Percentiles rank a stretch among this genome's conserved stretches.
phyloP scores from a whole-genome alignment of 1,140 invertebrate species.

The Heliconius congener region DNA sequence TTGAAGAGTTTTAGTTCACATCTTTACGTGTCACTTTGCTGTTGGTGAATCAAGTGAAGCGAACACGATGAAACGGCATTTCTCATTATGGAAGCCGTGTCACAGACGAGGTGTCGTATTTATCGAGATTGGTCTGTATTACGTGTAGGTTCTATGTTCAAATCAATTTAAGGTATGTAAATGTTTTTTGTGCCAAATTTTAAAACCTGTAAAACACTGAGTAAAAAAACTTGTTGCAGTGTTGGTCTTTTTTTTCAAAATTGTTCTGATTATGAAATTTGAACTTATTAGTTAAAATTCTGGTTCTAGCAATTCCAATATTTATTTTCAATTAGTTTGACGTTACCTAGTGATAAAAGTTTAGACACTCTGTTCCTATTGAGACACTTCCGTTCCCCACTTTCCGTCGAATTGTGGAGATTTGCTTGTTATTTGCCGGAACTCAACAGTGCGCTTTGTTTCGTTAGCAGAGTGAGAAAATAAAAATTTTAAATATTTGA shows the following conservation, averaged over 20 bases:
- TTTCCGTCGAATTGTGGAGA: no score
- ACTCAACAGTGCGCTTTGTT: no score
- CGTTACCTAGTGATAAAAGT: no score
- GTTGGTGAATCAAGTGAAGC: background rate
- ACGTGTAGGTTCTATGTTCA: background rate
- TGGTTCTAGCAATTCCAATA: background rate
- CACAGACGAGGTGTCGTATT: background rate
- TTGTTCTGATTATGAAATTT: background rate
- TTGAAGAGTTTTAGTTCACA: constrained; percentile 14
- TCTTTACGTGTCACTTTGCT: constrained; percentile 10
- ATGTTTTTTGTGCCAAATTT: background rate
- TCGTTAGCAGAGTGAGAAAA: no score
- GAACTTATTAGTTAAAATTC: background rate
- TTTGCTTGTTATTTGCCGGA: no score
- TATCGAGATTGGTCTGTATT: background rate
- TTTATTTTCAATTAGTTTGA: background rate
- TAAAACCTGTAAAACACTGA: no score
- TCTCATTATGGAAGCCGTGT: background rate
- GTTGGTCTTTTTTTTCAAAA: no score
- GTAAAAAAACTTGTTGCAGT: no score
- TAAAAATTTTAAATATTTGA: no score
- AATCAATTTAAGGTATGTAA: background rate
- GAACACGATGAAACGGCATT: constrained; percentile 2
- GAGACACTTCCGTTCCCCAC: no score
- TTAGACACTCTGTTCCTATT: no score